A percentile compares a stretch with the other conserved stretches of the same genome.
phyloP scores from a whole-genome alignment of 2,797 vertebrate genomes.

The Euphonia xanthogaster region DNA sequence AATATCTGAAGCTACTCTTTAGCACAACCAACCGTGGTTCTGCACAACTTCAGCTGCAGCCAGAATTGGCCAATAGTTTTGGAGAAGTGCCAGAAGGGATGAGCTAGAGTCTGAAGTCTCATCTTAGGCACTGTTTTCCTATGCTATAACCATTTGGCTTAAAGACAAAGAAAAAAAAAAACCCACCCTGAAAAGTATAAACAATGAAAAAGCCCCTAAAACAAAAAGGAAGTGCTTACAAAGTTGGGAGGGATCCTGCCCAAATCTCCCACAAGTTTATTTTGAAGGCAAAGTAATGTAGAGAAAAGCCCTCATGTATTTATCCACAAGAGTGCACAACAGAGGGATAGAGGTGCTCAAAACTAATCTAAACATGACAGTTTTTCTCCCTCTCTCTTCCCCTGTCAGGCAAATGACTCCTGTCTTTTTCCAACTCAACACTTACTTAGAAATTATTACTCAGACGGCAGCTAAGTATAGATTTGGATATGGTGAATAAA shows the following conservation, averaged over 20 bases:
- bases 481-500: not conserved
- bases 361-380: not conserved
- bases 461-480: not conserved
- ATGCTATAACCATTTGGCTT: not conserved
- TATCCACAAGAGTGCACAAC: not conserved
- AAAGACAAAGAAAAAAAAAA: not conserved
- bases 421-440: not conserved
- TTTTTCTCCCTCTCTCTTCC: not conserved
- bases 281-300: not conserved
- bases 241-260: not conserved
- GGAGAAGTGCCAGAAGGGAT: not conserved
- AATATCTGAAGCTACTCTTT: not conserved
- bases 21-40: not conserved
- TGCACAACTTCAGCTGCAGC: not conserved
- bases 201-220: not conserved
- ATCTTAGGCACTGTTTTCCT: not conserved
- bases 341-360: not conserved
- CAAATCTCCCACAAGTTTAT: not conserved
- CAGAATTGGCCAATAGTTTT: not conserved
- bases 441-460: not conserved
- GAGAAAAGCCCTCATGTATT: not conserved
- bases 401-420: not conserved
- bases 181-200: not conserved
- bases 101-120: not conserved
- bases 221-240: fast-evolving